Evolutionary conservation across 1,140 invertebrate species (phyloP), one percentile per base, ranked within the genome.

Genomic region (Eciton burchellii): DNA sequence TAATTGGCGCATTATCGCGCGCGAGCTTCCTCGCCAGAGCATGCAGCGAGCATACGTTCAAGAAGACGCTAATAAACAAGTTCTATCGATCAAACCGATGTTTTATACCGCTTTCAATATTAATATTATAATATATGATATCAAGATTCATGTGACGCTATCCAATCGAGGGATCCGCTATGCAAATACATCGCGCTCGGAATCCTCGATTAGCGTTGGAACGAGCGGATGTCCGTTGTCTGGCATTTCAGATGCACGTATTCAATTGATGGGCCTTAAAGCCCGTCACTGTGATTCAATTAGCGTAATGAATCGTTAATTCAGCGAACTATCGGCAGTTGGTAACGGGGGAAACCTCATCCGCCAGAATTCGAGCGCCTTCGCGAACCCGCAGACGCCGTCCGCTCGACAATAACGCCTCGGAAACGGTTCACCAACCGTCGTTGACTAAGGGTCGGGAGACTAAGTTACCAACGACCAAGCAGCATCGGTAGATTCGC

Each of bases 391-490:
- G 26, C 63, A 35, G 8, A 52, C 29, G 12, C 14, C n/a, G 0
- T 45, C 57, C 21, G 19, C 26, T 73, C 21, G 12, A 62, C 12
- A 29, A 62, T 66, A 43, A 66, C 43, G 16, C 14, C 41, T 24
- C 11, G 14, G 19, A 52, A 54, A 52, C 41, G 19, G 21, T 35
- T 9, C n/a, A 76, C 19, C 19, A 21, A 43, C 29, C 4, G 9
- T 52, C 0, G 21, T n/a, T n/a, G 1, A n/a, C n/a, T n/a, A n/a
- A 45, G 8, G 21, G 12, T 8, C 3, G 8, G 19, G n/a, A 3
- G 14, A 5, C 63, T 35, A 45, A 6, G 49, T 79, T 70, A 79
- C 63, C 74, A 70, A 70, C 74, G 54, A 70, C 35, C 35, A 56
- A 29, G 11, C 12, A 24, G 19, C 49, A 1, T 57, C n/a, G 12